A percentile compares a stretch with the other conserved stretches of the same genome.
phyloP scores from a whole-genome alignment of 2,797 vertebrate species.

The Helicolenus hilgendorfi region DNA sequence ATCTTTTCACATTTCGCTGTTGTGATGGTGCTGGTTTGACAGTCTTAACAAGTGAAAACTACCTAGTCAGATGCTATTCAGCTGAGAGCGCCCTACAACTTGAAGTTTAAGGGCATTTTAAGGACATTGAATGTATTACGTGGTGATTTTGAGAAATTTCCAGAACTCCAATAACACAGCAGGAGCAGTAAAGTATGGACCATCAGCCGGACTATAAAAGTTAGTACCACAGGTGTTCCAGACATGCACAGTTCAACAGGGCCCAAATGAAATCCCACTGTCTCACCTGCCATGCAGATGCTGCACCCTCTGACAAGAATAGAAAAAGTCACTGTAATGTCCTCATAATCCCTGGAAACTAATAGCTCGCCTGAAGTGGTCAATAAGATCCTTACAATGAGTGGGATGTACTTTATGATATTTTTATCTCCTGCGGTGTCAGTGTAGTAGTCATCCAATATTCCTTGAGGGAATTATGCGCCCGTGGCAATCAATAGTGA shows the following conservation, averaged over 20 bases:
- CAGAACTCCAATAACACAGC: neutral
- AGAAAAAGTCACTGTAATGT: slow-evolving; percentile 29
- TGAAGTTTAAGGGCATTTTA: neutral
- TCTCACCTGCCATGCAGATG: slow-evolving; percentile 8
- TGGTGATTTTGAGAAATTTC: neutral
- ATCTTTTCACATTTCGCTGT: neutral
- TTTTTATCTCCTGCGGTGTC: slow-evolving; percentile 69
- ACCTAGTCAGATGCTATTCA: neutral
- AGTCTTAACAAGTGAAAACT: neutral
- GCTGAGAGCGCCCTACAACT: neutral
- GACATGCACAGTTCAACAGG: slow-evolving; percentile 2
- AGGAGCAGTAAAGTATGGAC: neutral
- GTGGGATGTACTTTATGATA: slow-evolving; percentile 54
- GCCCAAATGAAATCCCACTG: slow-evolving; percentile 21
- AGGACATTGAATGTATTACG: neutral
- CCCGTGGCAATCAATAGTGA: slow-evolving; percentile 72
- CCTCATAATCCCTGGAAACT: slow-evolving; percentile 40
- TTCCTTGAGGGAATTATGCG: slow-evolving; percentile 50
- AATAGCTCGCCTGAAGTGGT: slow-evolving; percentile 30
- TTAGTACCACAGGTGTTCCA: slow-evolving; percentile 15
- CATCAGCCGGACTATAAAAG: slow-evolving; percentile 19
- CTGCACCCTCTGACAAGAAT: slow-evolving; percentile 11
- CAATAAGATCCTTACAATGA: slow-evolving; percentile 50
- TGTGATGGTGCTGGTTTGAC: neutral
- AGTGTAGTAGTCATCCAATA: slow-evolving; percentile 61